A percentile compares a stretch with the other conserved stretches of the same genome.
These are phyloP conservation scores for Acridotheres tristis DNA, from an alignment of 2,797 vertebrate species.

Conservation along the genomic window DNA sequence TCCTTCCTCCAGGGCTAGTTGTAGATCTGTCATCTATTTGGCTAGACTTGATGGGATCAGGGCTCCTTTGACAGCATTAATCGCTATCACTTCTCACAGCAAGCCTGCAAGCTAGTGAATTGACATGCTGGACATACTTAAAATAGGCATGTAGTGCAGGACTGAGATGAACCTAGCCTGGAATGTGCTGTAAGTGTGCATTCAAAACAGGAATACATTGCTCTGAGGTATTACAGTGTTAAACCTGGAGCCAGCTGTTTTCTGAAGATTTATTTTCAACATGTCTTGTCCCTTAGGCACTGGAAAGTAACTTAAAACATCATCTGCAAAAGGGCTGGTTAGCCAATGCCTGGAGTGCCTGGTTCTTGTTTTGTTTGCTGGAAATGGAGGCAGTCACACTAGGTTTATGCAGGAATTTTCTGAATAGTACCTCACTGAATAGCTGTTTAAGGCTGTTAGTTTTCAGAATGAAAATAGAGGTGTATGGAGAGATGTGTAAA, in stretches of 20 bases:
- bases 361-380: conserved; percentile 8
- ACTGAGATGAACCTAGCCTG: neutral
- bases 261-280: conserved; percentile 49
- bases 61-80: conserved; percentile 37
- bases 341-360: neutral
- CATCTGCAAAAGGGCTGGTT: neutral
- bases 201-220: conserved; percentile 35
- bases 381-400: neutral
- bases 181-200: conserved; percentile 20
- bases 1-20: conserved; percentile 31
- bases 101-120: conserved; percentile 2
- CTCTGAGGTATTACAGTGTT: conserved; percentile 45
- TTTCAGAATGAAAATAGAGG: neutral
- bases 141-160: neutral
- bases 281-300: neutral
- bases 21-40: conserved; percentile 29
- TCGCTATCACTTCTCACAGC: conserved; percentile 32
- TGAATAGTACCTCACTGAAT: neutral
- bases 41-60: neutral
- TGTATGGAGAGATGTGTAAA: neutral
- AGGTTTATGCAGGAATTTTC: neutral
- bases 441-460: neutral
- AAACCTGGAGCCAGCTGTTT: conserved; percentile 33
- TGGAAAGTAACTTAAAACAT: conserved; percentile 33
- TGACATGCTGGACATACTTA: conserved; percentile 41